These are phyloP conservation scores for Nomada hirtipes DNA, from an alignment of 2,888 invertebrate species.

Conservation along the genomic window DNA sequence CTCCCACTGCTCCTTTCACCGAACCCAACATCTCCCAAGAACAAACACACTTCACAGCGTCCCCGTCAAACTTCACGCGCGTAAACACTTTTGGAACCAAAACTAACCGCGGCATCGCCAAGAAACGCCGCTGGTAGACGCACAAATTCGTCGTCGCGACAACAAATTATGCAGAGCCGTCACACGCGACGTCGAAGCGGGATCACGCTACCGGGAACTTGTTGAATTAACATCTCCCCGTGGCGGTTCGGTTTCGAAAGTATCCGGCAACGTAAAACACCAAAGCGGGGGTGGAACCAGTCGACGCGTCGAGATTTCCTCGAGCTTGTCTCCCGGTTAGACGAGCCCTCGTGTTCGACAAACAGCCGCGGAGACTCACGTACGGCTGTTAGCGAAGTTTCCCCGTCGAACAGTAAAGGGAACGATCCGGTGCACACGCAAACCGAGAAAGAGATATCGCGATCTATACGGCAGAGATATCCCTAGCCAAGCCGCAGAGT, in stretches of 20 bases:
- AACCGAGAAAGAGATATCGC: slow-evolving; percentile 27
- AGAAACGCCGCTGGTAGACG: not conserved
- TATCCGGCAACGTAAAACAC: slow-evolving; percentile 23
- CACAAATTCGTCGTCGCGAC: not conserved
- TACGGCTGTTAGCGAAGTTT: slow-evolving; percentile 61
- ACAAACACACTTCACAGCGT: no score
- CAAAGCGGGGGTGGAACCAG: not conserved
- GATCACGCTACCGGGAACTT: not conserved
- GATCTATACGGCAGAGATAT: slow-evolving; percentile 52
- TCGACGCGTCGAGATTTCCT: not conserved
- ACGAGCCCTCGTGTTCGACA: slow-evolving; percentile 23
- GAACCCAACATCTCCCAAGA: no score
- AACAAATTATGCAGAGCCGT: slow-evolving; percentile 27
- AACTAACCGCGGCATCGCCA: not conserved
- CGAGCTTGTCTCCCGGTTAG: slow-evolving; percentile 15
- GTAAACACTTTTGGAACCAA: not conserved
- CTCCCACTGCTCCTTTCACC: no score
- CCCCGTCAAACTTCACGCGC: no score
- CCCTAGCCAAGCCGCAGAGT: slow-evolving; percentile 66
- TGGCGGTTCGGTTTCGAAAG: not conserved
- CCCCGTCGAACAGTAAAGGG: slow-evolving; percentile 60
- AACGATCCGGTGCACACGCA: slow-evolving; percentile 56
- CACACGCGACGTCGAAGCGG: not conserved
- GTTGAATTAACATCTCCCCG: slow-evolving; percentile 14
- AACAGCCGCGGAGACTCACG: slow-evolving; percentile 57